A percentile compares a stretch with the other conserved stretches of the same genome.
phyloP scores from a whole-genome alignment of 2,113 vertebrate genomes.

The Thermophis baileyi region DNA sequence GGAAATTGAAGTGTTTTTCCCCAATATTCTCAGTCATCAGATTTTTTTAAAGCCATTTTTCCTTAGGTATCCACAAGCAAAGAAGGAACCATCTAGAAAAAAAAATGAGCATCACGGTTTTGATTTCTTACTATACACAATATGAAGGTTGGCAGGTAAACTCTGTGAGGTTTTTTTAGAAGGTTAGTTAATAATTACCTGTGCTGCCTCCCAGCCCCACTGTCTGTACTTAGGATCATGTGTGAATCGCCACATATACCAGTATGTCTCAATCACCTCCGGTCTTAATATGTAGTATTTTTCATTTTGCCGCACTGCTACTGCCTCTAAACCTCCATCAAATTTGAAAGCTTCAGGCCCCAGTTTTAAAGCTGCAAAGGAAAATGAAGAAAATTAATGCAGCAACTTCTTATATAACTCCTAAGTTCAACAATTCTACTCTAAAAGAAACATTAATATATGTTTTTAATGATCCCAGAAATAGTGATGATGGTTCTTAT shows the following conservation, averaged over 20 bases:
- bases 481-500: conserved; percentile 44
- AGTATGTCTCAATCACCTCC: conserved; percentile 98
- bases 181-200: conserved; percentile 72
- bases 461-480: conserved; percentile 34
- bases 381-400: conserved; percentile 4
- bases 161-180: neutral
- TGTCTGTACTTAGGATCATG: conserved; percentile 95
- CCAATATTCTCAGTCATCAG: neutral
- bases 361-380: conserved; percentile 85
- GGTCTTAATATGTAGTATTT: conserved; percentile 97
- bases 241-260: conserved; percentile 99
- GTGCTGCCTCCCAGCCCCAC: conserved; percentile 97
- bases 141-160: neutral
- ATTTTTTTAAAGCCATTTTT: neutral
- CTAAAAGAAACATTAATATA: neutral
- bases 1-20: neutral
- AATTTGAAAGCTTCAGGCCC: conserved; percentile 98
- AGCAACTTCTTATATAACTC: neutral
- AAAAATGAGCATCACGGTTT: neutral
- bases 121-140: neutral
- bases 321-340: conserved; percentile 91
- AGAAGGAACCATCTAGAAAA: neutral
- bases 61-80: neutral
- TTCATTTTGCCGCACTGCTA: conserved; percentile 94
- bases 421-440: neutral